Conservation (phyloP, 2,113 vertebrate genomes). For the Oriolus oriolus region DNA sequence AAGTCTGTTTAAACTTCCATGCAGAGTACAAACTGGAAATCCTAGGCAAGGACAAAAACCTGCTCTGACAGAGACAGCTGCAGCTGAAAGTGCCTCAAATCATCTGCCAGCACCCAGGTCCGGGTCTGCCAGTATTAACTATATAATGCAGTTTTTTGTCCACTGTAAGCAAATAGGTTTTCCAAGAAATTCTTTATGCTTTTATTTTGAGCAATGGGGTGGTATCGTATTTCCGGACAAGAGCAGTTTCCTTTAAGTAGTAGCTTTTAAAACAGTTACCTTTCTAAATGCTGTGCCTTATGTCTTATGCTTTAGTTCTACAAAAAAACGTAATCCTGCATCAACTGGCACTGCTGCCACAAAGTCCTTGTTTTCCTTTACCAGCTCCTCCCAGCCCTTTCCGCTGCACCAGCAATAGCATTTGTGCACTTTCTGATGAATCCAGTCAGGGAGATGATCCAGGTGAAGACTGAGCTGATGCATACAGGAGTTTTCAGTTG, state of each 20-base stretch:
- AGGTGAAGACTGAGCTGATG: background rate
- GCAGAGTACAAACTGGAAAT: background rate
- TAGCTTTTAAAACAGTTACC: background rate
- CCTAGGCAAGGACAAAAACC: background rate
- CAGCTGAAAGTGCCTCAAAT: background rate
- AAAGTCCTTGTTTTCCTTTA: background rate
- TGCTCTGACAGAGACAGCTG: accelerated
- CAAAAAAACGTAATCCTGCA: background rate
- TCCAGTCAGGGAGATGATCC: background rate
- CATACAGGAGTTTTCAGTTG: background rate
- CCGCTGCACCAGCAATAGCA: background rate
- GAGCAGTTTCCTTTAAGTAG: background rate
- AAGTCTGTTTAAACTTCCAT: background rate
- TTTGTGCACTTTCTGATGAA: background rate
- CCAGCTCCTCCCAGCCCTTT: background rate
- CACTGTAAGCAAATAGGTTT: background rate
- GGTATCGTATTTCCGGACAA: background rate
- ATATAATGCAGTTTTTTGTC: background rate
- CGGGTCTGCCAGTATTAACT: background rate
- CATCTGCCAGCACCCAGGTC: background rate
- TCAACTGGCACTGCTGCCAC: background rate
- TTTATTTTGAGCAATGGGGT: background rate
- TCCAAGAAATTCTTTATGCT: background rate
- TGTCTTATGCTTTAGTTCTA: background rate
- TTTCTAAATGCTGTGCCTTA: background rate